Conservation (phyloP, 2,797 vertebrate species). For the Nasua narica region DNA sequence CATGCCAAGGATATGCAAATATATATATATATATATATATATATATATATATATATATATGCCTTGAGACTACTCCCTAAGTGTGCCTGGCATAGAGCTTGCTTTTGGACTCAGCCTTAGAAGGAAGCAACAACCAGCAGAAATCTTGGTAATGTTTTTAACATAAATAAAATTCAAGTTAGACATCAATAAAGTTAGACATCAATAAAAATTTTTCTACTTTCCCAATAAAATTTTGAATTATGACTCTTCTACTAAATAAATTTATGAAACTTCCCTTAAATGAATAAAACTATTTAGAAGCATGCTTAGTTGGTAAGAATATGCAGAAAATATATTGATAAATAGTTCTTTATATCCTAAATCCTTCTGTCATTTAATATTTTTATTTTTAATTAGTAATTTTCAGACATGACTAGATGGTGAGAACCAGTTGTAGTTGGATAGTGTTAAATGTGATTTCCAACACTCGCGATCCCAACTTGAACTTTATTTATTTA, state of each 20-base stretch:
- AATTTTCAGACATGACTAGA: not conserved
- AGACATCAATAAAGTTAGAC: not conserved
- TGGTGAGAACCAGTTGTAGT: not conserved
- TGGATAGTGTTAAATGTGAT: not conserved
- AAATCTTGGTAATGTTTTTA: not conserved
- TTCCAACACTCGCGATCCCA: not conserved
- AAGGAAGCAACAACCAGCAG: not conserved
- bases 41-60: too few relatives aligned
- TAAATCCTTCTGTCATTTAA: not conserved
- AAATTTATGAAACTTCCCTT: not conserved
- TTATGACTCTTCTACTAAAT: not conserved
- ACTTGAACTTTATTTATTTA: not conserved
- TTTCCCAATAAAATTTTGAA: not conserved
- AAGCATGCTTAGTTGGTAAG: not conserved
- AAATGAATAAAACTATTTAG: not conserved
- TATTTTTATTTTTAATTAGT: not conserved
- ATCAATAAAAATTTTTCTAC: not conserved
- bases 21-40: too few relatives aligned
- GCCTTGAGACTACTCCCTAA: not conserved
- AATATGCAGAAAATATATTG: not conserved
- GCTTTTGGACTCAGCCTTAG: not conserved
- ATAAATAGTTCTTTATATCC: not conserved
- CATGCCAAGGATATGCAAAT: not conserved
- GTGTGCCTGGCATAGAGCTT: not conserved
- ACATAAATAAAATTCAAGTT: too few relatives aligned